A percentile compares a stretch with the other conserved stretches of the same genome.
Evolutionary conservation across 2,888 invertebrate genomes (phyloP).

Genomic region (Halictus quadricinctus): DNA sequence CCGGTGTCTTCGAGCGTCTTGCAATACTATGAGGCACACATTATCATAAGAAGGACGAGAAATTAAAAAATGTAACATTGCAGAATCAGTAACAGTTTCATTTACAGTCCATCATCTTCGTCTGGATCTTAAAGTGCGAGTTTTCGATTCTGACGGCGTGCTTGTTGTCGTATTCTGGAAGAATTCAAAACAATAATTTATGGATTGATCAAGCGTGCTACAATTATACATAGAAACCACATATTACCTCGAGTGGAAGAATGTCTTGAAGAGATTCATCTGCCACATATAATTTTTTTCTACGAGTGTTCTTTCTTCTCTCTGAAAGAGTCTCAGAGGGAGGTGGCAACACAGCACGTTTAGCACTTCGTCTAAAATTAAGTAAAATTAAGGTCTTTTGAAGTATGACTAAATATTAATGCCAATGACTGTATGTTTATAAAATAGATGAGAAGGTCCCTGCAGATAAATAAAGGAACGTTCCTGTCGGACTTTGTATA

Average conservation of each 20-base stretch:
- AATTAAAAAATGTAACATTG: too few relatives aligned
- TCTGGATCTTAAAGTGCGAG: slow-evolving; percentile 68
- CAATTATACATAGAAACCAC: not conserved
- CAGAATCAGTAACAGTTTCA: slow-evolving; percentile 11
- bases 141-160: slow-evolving; percentile 41
- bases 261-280: slow-evolving; percentile 73
- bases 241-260: slow-evolving; percentile 68
- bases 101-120: slow-evolving; percentile 60
- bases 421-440: too few relatives aligned
- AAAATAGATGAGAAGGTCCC: too few relatives aligned
- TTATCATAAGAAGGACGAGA: too few relatives aligned
- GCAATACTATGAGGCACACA: too few relatives aligned
- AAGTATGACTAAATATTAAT: too few relatives aligned
- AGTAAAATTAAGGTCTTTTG: not conserved
- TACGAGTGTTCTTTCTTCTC: slow-evolving; percentile 64
- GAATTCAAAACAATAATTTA: slow-evolving; percentile 25
- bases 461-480: not conserved
- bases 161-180: slow-evolving; percentile 29
- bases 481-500: not conserved
- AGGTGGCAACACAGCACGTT: slow-evolving; percentile 53
- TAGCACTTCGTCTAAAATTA: slow-evolving; percentile 57
- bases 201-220: not conserved
- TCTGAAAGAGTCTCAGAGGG: slow-evolving; percentile 51
- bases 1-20: too few relatives aligned
- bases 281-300: slow-evolving; percentile 70